Evolutionary conservation across 2,113 vertebrate species (phyloP).

Genomic region (Oreocharis arfaki): DNA sequence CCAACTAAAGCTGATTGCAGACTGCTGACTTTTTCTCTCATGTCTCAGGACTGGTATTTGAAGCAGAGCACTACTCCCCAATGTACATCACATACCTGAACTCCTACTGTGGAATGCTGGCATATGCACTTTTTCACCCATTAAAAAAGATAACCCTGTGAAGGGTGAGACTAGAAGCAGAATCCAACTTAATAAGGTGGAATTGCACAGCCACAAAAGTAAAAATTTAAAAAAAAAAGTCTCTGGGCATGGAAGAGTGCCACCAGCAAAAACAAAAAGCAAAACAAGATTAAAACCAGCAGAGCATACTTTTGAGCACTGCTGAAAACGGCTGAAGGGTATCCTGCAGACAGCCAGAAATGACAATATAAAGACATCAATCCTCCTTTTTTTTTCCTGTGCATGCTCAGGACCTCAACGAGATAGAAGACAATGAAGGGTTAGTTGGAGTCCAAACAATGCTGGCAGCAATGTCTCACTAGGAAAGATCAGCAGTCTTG

Average conservation of each 20-base stretch:
- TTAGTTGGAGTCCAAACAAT: slow-evolving; percentile 55
- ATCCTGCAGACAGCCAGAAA: slow-evolving; percentile 44
- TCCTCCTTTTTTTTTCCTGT: background rate
- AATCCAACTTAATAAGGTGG: slow-evolving; percentile 43
- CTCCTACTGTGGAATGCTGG: slow-evolving; percentile 28
- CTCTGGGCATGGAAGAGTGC: slow-evolving; percentile 21
- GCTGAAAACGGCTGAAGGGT: slow-evolving; percentile 60
- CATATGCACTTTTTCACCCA: slow-evolving; percentile 53
- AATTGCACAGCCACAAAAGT: slow-evolving; percentile 20
- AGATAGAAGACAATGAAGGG: slow-evolving; percentile 60
- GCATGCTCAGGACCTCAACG: background rate
- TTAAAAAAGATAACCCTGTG: slow-evolving; percentile 29
- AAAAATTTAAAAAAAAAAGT: slow-evolving; percentile 45
- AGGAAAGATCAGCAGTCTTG: slow-evolving; percentile 48
- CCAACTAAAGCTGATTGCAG: background rate
- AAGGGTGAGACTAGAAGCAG: slow-evolving; percentile 23
- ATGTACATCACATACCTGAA: slow-evolving; percentile 1
- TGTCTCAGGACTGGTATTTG: background rate
- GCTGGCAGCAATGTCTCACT: slow-evolving; percentile 42
- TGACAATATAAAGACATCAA: slow-evolving; percentile 56
- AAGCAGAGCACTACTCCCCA: background rate
- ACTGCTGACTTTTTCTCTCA: background rate
- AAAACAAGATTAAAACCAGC: slow-evolving; percentile 58
- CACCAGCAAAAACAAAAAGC: slow-evolving; percentile 52
- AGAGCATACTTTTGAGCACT: slow-evolving; percentile 41